Conservation (phyloP, 1,140 invertebrate species). For the Drosophila arawakana region DNA sequence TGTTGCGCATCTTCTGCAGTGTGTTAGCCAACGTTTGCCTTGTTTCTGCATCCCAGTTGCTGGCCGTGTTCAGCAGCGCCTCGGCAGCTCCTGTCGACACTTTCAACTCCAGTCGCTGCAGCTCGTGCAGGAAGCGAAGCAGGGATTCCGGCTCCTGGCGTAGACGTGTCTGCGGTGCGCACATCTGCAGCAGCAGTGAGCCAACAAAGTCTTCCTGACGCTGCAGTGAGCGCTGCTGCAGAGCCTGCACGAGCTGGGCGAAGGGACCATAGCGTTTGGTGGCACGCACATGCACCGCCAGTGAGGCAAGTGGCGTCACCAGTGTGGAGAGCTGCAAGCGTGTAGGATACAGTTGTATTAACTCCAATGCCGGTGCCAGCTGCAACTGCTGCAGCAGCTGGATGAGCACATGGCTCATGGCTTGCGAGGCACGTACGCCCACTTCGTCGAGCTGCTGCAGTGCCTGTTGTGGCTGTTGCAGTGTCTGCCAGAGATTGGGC, state of each 20-base stretch:
- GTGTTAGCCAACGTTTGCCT: conserved; percentile 39
- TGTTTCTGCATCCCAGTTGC: conserved; percentile 10
- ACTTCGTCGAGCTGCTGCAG: conserved; percentile 78
- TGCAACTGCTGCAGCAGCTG: conserved; percentile 80
- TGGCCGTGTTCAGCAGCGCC: conserved; percentile 27
- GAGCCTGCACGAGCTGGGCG: conserved; percentile 52
- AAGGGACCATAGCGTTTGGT: conserved; percentile 69
- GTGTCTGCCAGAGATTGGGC: conserved; percentile 76
- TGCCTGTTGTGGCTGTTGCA: conserved; percentile 68
- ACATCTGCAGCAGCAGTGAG: conserved; percentile 63
- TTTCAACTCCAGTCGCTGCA: conserved; percentile 56
- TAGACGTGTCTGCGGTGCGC: conserved; percentile 58
- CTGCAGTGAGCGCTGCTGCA: conserved; percentile 57
- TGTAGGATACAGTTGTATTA: conserved; percentile 72
- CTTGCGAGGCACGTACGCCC: conserved; percentile 68
- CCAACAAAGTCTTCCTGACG: conserved; percentile 67
- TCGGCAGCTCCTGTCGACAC: conserved; percentile 65
- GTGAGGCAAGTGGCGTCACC: conserved; percentile 49
- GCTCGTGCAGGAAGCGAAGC: conserved; percentile 63
- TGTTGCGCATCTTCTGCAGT: conserved; percentile 61
- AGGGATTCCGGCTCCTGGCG: conserved; percentile 53
- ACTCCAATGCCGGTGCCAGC: conserved; percentile 58
- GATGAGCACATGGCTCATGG: conserved; percentile 76
- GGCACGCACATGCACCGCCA: conserved; percentile 67
- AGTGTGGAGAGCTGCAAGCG: conserved; percentile 51